Conservation (phyloP, 2,113 vertebrate genomes). For the Ochotona curzoniae region DNA sequence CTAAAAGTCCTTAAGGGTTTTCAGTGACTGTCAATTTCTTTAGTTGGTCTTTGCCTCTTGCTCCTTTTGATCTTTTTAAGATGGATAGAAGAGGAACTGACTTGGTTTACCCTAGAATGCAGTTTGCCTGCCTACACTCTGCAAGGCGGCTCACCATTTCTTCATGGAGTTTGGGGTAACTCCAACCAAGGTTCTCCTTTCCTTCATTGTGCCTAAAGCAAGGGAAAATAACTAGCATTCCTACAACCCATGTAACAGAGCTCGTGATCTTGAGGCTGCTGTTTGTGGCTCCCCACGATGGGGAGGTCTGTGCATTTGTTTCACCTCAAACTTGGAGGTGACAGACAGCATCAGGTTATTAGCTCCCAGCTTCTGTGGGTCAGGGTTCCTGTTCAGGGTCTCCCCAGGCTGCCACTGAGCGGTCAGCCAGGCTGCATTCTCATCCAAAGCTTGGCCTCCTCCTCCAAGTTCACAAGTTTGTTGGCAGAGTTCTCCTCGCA, state of each 20-base stretch:
- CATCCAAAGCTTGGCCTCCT: not conserved
- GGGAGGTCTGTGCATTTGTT: not conserved
- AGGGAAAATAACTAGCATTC: not conserved
- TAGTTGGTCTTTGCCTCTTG: conserved; percentile 35
- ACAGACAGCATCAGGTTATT: not conserved
- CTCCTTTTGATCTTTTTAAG: not conserved
- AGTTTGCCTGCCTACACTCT: not conserved
- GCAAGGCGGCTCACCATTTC: not conserved
- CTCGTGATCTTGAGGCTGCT: not conserved
- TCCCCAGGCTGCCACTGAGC: not conserved
- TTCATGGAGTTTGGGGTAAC: not conserved
- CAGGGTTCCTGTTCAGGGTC: not conserved
- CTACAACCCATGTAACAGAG: not conserved
- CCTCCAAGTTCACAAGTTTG: not conserved
- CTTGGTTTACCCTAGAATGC: not conserved
- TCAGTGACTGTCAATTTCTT: conserved; percentile 70
- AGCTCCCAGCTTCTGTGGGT: fast-evolving
- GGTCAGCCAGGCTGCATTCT: not conserved
- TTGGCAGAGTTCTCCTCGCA: not conserved
- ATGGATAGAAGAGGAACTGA: not conserved
- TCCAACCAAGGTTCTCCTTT: not conserved
- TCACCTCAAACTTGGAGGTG: not conserved
- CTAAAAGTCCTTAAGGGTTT: conserved; percentile 59
- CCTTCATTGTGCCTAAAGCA: not conserved
- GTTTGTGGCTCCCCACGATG: fast-evolving